Evolutionary conservation across 2,113 vertebrate species (phyloP), one percentile per base, ranked within the genome.

Genomic region (Sciurus niger): DNA sequence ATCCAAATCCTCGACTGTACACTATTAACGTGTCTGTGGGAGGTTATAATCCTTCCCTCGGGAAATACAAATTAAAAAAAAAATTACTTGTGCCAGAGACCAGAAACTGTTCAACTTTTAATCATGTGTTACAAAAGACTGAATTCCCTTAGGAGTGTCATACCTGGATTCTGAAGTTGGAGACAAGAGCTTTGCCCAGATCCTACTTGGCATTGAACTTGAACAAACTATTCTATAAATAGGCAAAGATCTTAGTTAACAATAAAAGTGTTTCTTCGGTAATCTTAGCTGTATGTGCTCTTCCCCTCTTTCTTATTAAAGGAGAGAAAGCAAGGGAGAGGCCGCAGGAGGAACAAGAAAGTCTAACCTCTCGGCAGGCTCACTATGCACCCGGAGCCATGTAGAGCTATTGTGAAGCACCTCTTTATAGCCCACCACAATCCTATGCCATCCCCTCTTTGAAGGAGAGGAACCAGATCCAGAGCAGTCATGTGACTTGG

Each of bases 351-450:
- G 53, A 14, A 13, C 34, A 32, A 24, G 68, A 24, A 85, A 68
- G 30, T 16, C 60, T 2, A 37, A 48, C 58, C 7, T 10, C 0
- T 0, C 0, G 14, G 28, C 30, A 25, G 53, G 34, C 34, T 65
- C 25, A 20, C 28, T 8, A 2, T 1, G 28, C 0, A 0, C 53
- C 24, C 16, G 55, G 25, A 65, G 58, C 46, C 37, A 2, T 1
- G 3, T 0, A 2, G 24, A 63, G 8, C n/a, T 76, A 37, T 0
- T 0, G 2, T 2, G 48, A 24, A 2, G 6, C 17, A 28, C 65
- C 55, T 83, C 78, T 46, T 74, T 88, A 43, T 22, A 51, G 34
- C 34, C 43, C 20, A 55, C 22, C 17, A 20, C 18, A 10, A 79
- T 28, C 77, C 67, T 13, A 18, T 22, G 32, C 40, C 51, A 9